A percentile compares a stretch with the other conserved stretches of the same genome.
phyloP scores from a whole-genome alignment of 2,797 vertebrate genomes.

The Eulemur albifrons region DNA sequence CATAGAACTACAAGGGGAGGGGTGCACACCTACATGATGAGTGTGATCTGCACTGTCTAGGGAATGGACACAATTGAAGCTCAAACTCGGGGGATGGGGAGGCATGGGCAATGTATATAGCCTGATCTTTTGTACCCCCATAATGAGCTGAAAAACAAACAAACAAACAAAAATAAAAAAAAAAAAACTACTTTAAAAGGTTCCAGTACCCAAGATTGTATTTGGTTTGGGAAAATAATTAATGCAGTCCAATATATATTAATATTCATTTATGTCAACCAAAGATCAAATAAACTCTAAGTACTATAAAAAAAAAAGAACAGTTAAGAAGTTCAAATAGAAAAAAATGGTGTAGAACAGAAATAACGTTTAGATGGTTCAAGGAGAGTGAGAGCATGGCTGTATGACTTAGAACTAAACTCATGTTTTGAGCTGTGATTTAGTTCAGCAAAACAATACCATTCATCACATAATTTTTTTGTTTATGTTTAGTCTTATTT shows the following conservation, averaged over 20 bases:
- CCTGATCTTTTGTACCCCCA: too few relatives aligned
- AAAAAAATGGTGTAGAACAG: background rate
- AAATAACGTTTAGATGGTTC: background rate
- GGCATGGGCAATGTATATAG: too few relatives aligned
- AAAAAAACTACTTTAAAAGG: background rate
- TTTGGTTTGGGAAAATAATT: background rate
- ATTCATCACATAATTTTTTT: background rate
- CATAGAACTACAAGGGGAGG: background rate
- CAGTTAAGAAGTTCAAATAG: background rate
- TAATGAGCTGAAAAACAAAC: too few relatives aligned
- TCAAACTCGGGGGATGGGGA: too few relatives aligned
- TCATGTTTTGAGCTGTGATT: background rate
- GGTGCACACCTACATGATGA: too few relatives aligned
- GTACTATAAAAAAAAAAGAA: background rate
- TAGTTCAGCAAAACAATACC: background rate
- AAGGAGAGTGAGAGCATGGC: background rate
- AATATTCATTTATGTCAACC: background rate
- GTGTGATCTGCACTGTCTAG: too few relatives aligned
- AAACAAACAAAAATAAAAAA: too few relatives aligned
- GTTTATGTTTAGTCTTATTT: background rate
- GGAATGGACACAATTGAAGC: too few relatives aligned
- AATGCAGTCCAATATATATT: background rate
- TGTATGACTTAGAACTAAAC: background rate
- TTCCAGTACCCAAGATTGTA: background rate
- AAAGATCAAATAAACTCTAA: slow-evolving; percentile 18